Evolutionary conservation across 1,140 invertebrate species (phyloP).

Genomic region (Lepidurus couesii): DNA sequence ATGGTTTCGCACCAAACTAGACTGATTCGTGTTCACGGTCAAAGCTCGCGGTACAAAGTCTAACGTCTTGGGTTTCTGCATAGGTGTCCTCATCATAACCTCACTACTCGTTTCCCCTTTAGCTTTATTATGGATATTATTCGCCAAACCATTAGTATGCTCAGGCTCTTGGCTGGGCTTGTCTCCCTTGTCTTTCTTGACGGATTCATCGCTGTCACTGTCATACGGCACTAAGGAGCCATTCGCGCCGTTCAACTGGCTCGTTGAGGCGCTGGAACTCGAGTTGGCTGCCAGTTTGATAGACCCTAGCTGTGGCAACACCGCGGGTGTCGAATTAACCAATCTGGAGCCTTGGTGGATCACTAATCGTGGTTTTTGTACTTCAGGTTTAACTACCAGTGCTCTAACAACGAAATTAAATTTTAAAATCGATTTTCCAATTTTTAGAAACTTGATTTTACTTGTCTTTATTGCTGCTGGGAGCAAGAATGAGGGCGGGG

Average conservation of each 20-base stretch:
- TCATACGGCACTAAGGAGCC: conserved; percentile 32
- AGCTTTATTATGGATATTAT: neutral
- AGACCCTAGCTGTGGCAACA: neutral
- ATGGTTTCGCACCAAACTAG: conserved; percentile 28
- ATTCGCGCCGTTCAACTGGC: conserved; percentile 8
- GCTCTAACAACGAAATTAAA: neutral
- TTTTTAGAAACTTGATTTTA: neutral
- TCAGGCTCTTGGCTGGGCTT: neutral
- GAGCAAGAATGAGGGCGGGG: neutral
- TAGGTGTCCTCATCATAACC: conserved; percentile 1
- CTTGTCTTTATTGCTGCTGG: conserved; percentile 23
- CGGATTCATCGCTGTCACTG: conserved; percentile 29
- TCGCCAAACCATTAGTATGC: conserved; percentile 28
- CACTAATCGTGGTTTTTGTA: conserved; percentile 29
- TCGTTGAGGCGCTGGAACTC: neutral
- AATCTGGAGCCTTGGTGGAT: conserved; percentile 11
- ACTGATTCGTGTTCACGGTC: conserved; percentile 28
- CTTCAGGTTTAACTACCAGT: conserved; percentile 3
- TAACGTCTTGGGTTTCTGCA: conserved; percentile 25
- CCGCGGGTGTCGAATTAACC: neutral
- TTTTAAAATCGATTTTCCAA: neutral
- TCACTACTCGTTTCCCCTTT: neutral
- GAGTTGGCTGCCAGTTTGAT: neutral
- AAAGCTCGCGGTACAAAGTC: conserved; percentile 33
- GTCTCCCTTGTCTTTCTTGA: conserved; percentile 1